Evolutionary conservation across 2,113 vertebrate genomes (phyloP).

Genomic region (Silurus glanis): DNA sequence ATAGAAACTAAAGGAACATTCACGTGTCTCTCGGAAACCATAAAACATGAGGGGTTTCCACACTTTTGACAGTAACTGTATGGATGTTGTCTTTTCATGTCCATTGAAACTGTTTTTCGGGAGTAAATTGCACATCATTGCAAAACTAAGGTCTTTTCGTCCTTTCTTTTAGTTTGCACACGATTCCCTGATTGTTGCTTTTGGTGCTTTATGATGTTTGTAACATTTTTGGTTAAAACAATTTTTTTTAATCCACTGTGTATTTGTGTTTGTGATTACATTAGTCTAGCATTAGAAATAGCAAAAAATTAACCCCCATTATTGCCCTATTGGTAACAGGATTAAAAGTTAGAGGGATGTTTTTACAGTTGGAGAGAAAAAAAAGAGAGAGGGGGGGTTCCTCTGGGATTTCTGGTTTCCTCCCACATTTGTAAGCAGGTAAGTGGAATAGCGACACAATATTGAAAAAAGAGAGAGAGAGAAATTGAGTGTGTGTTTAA

Average conservation of each 20-base stretch:
- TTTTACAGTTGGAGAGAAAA: background rate
- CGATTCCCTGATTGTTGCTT: background rate
- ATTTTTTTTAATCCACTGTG: background rate
- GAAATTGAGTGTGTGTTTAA: background rate
- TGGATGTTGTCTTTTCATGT: background rate
- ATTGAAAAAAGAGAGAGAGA: background rate
- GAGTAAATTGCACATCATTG: background rate
- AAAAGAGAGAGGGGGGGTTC: background rate
- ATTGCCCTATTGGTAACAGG: background rate
- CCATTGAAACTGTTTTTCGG: background rate
- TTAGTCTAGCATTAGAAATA: background rate
- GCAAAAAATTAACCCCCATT: too few relatives aligned
- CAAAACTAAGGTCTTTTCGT: background rate
- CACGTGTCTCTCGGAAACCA: too few relatives aligned
- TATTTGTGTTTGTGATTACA: background rate
- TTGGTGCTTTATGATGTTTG: background rate
- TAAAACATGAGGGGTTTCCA: too few relatives aligned
- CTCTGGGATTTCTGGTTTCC: background rate
- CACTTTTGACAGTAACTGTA: too few relatives aligned
- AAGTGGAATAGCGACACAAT: background rate
- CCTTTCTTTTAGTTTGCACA: background rate
- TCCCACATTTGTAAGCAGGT: background rate
- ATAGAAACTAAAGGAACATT: too few relatives aligned
- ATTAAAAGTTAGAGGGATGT: background rate
- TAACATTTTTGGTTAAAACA: background rate